These are phyloP conservation scores for Coranthus polyacanthus DNA, from an alignment of 2,797 vertebrate genomes.

Conservation along the genomic window DNA sequence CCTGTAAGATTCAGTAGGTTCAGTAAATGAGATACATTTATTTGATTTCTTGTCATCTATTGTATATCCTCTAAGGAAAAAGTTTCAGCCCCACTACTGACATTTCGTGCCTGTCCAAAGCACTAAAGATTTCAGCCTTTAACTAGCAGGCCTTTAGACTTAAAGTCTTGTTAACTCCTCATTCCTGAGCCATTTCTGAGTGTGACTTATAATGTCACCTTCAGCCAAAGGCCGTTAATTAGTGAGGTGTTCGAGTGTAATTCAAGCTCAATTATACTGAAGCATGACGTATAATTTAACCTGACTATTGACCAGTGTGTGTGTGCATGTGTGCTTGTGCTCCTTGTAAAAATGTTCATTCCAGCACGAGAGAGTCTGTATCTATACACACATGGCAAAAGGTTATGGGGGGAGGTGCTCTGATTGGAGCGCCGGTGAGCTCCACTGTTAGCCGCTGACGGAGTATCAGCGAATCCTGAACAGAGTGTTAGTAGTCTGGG, in stretches of 20 bases:
- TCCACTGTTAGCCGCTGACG: slow-evolving; percentile 8
- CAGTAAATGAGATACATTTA: too few species aligned
- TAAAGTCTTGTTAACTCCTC: slow-evolving; percentile 8
- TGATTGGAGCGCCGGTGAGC: slow-evolving; percentile 13
- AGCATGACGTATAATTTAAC: slow-evolving; percentile 19
- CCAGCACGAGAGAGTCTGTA: background rate
- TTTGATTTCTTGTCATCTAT: too few species aligned
- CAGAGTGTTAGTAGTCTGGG: slow-evolving; percentile 60
- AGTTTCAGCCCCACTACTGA: background rate
- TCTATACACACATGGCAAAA: background rate
- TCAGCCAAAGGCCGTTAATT: slow-evolving; percentile 31
- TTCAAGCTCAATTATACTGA: slow-evolving; percentile 21
- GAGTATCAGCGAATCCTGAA: slow-evolving; percentile 25
- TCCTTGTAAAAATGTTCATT: background rate
- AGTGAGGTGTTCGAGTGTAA: slow-evolving; percentile 23
- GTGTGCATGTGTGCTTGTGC: background rate
- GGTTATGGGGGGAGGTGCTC: slow-evolving; percentile 14
- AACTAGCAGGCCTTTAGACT: background rate
- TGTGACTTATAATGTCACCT: slow-evolving; percentile 18
- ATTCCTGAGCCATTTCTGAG: background rate
- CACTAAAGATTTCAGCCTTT: background rate
- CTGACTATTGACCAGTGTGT: slow-evolving; percentile 6
- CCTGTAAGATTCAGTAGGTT: too few species aligned
- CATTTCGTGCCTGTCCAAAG: background rate
- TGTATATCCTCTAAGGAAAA: too few species aligned